These are phyloP conservation scores for Eurytoma adleriae DNA, from an alignment of 2,888 invertebrate species.

Conservation along the genomic window DNA sequence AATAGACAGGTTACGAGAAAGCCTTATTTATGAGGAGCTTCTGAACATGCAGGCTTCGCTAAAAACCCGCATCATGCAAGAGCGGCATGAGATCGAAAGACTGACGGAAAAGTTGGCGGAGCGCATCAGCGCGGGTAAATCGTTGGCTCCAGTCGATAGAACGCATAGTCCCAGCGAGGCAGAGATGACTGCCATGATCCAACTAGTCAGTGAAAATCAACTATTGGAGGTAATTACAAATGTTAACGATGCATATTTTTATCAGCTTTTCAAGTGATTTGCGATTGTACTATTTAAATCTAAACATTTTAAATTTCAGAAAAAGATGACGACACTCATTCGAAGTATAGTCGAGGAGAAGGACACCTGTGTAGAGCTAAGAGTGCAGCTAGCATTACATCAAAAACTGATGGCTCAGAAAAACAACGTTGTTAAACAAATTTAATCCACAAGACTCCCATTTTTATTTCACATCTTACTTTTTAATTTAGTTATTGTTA, in stretches of 20 bases:
- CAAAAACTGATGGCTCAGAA: constrained; percentile 67
- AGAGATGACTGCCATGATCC: constrained; percentile 76
- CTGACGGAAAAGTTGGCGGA: constrained; percentile 74
- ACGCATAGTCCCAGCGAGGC: constrained; percentile 76
- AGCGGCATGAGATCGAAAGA: constrained; percentile 84
- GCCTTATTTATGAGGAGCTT: constrained; percentile 76
- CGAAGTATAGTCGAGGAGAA: constrained; percentile 85
- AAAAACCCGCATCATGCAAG: constrained; percentile 84
- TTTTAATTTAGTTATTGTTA: constrained; percentile 37
- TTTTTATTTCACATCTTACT: constrained; percentile 17
- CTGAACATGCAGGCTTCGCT: constrained; percentile 83
- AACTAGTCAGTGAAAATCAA: constrained; percentile 81
- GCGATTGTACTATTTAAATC: constrained; percentile 4
- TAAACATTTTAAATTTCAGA: constrained; percentile 63
- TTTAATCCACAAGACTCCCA: constrained; percentile 29
- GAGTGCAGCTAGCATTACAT: constrained; percentile 82
- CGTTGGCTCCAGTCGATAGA: constrained; percentile 59
- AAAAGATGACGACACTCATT: constrained; percentile 82
- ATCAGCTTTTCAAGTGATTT: background rate
- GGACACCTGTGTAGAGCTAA: constrained; percentile 84
- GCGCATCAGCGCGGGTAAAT: constrained; percentile 64
- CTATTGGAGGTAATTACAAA: constrained; percentile 78
- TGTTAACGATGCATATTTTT: background rate
- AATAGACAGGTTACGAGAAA: constrained; percentile 69
- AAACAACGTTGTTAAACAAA: constrained; percentile 39